phyloP scores from a whole-genome alignment of 2,797 vertebrate genomes.

The Knipowitschia caucasica region DNA sequence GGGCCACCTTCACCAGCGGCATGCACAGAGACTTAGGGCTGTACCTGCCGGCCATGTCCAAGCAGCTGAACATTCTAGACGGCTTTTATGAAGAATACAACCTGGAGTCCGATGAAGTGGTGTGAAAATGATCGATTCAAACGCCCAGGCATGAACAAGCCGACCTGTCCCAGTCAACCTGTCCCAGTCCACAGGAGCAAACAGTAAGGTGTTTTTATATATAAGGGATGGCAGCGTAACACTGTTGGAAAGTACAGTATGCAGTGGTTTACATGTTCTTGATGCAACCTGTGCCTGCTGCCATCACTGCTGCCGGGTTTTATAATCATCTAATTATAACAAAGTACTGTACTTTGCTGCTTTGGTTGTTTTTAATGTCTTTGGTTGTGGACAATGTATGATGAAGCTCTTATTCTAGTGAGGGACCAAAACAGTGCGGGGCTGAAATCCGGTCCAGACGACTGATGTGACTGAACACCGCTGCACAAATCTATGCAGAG shows the following conservation, averaged over 20 bases:
- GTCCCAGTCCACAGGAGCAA: constrained; percentile 8
- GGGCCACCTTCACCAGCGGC: constrained; percentile 78
- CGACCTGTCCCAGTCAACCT: too few relatives aligned
- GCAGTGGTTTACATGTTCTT: constrained; percentile 29
- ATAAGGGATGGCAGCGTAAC: constrained; percentile 3
- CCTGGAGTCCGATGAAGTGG: constrained; percentile 95
- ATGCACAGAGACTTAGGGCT: constrained; percentile 88
- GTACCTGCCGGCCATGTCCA: constrained; percentile 94
- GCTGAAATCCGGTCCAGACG: constrained; percentile 34
- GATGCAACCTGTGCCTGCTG: constrained; percentile 19
- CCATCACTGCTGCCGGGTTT: constrained; percentile 15
- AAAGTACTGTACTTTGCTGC: constrained; percentile 7
- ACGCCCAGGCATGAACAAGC: too few relatives aligned
- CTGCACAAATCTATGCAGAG: constrained; percentile 55
- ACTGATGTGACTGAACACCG: constrained; percentile 49
- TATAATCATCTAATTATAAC: constrained; percentile 4
- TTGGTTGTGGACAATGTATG: constrained; percentile 16
- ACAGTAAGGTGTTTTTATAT: constrained; percentile 39
- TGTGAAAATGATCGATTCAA: constrained; percentile 72
- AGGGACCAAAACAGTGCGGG: constrained; percentile 57
- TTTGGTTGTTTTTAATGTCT: not conserved
- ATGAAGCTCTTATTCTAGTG: not conserved
- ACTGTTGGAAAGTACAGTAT: constrained; percentile 24
- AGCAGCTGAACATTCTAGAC: constrained; percentile 89
- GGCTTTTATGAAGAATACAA: constrained; percentile 89